phyloP scores from a whole-genome alignment of 2,888 invertebrate genomes.

The Drosophila yooni region DNA sequence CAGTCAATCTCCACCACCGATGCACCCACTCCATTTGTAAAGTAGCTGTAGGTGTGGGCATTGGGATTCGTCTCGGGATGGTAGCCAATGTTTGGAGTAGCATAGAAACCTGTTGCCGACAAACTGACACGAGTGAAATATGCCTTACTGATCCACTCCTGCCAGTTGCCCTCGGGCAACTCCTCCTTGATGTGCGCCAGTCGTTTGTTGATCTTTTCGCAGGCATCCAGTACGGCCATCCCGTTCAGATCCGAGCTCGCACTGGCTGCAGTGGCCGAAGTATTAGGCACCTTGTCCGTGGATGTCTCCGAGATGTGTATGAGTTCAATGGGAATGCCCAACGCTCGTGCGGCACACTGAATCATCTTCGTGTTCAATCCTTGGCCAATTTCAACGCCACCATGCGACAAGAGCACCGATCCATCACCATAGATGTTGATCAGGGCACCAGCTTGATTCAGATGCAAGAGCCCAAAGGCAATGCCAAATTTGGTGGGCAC shows the following conservation, averaged over 20 bases:
- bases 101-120: constrained; percentile 93
- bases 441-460: constrained; percentile 95
- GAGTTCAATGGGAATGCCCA: constrained; percentile 89
- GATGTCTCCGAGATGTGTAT: constrained; percentile 93
- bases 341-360: constrained; percentile 92
- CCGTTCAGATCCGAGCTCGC: constrained; percentile 95
- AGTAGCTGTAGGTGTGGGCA: constrained; percentile 93
- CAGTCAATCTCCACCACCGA: constrained; percentile 97
- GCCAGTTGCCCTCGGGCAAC: constrained; percentile 93
- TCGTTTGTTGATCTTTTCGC: constrained; percentile 89
- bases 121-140: constrained; percentile 91
- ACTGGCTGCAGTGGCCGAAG: constrained; percentile 95
- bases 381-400: constrained; percentile 99
- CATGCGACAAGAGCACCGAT: constrained; percentile 94
- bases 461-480: constrained; percentile 90
- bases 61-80: constrained; percentile 88
- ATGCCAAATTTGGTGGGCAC: constrained; percentile 95
- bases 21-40: constrained; percentile 93
- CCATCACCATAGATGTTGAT: constrained; percentile 95
- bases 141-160: constrained; percentile 92
- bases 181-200: constrained; percentile 90
- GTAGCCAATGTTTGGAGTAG: constrained; percentile 90
- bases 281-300: constrained; percentile 96
- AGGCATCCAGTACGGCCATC: constrained; percentile 95
- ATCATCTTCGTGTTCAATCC: constrained; percentile 98